Percentiles rank a stretch among this genome's conserved stretches.
Conservation (phyloP, 1,140 invertebrate genomes). For the Octopus sinensis region DNA sequence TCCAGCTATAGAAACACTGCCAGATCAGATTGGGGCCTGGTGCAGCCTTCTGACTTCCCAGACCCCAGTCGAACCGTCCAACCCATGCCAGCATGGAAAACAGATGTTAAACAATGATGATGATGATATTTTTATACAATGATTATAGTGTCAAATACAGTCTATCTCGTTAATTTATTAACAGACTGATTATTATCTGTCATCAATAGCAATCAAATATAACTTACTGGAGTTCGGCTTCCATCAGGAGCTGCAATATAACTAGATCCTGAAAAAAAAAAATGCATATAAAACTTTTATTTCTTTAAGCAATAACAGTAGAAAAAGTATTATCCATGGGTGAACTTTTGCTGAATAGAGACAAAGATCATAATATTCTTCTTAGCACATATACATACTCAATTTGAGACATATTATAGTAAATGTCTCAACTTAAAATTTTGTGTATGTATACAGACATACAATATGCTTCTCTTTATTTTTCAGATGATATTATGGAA, state of each 20-base stretch:
- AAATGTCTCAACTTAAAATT: neutral
- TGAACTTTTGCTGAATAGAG: neutral
- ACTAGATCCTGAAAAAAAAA: slow-evolving; percentile 68
- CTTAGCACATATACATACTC: neutral
- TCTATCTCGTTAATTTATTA: too few relatives aligned
- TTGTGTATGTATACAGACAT: neutral
- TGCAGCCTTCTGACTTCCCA: too few relatives aligned
- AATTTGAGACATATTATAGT: neutral
- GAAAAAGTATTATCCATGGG: neutral
- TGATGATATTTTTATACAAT: too few relatives aligned
- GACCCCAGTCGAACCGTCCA: too few relatives aligned
- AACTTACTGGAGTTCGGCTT: slow-evolving; percentile 74
- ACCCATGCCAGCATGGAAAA: too few relatives aligned
- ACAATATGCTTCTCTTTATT: neutral
- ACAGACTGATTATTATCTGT: too few relatives aligned
- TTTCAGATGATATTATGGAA: too few relatives aligned
- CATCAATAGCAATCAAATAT: too few relatives aligned
- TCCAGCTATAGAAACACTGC: too few relatives aligned
- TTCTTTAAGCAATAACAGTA: neutral
- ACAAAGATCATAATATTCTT: neutral
- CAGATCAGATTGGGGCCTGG: too few relatives aligned
- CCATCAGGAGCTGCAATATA: slow-evolving; percentile 94
- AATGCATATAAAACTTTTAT: slow-evolving; percentile 1
- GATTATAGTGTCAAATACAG: too few relatives aligned
- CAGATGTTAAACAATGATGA: too few relatives aligned